A percentile compares a stretch with the other conserved stretches of the same genome.
Conservation (phyloP, 2,888 invertebrate species). For the Sphinx pinastri region DNA sequence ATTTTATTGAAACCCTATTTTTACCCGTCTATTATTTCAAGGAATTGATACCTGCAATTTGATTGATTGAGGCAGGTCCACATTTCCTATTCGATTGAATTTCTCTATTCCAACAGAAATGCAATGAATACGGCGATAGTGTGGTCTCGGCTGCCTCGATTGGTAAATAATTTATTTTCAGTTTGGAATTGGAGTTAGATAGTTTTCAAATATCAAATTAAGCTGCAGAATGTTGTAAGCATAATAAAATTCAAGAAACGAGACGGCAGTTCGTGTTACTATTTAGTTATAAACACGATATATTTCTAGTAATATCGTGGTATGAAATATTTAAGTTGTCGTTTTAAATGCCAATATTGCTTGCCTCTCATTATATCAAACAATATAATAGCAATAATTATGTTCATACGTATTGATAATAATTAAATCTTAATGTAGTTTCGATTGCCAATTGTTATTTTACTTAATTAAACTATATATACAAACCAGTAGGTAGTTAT, state of each 20-base stretch:
- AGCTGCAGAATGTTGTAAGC: not conserved
- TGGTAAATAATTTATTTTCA: conserved; percentile 5
- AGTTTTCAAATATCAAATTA: not conserved
- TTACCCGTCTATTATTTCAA: not conserved
- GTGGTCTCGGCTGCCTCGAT: not conserved
- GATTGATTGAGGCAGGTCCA: not conserved
- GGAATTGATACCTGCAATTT: conserved; percentile 9
- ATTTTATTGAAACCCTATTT: not conserved
- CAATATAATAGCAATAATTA: too few relatives aligned
- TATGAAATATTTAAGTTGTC: too few relatives aligned
- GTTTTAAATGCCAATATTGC: too few relatives aligned
- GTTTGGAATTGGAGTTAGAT: not conserved
- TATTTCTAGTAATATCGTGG: too few relatives aligned
- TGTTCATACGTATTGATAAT: too few relatives aligned
- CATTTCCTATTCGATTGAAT: conserved; percentile 12
- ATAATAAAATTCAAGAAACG: not conserved
- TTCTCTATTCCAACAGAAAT: not conserved
- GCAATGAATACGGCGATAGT: not conserved
- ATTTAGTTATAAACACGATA: too few relatives aligned
- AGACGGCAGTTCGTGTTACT: not conserved
- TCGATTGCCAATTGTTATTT: too few relatives aligned
- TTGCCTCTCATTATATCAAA: too few relatives aligned
- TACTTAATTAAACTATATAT: too few relatives aligned
- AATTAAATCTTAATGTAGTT: too few relatives aligned
- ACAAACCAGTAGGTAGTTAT: too few relatives aligned